A percentile compares a stretch with the other conserved stretches of the same genome.
Conservation (phyloP, 2,113 vertebrate genomes). For the Danionella cerebrum region DNA sequence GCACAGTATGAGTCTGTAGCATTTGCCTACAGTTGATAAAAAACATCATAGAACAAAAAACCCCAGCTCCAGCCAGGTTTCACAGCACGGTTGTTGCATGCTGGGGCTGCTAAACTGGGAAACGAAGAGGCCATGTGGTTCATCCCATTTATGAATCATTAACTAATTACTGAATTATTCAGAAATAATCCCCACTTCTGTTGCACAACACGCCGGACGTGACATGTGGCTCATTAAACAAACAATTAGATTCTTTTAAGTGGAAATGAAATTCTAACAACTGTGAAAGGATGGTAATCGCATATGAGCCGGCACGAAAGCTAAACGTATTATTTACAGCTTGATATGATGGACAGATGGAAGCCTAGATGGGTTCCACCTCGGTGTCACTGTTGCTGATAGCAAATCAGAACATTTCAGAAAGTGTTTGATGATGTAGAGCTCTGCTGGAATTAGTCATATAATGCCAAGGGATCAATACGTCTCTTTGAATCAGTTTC, state of each 20-base stretch:
- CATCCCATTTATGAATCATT: background rate
- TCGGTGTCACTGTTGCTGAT: constrained; percentile 4
- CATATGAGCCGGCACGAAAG: background rate
- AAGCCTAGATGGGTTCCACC: background rate
- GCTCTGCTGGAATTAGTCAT: constrained; percentile 9
- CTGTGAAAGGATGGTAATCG: constrained; percentile 1
- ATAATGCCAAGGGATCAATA: constrained; percentile 7
- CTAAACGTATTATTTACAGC: constrained; percentile 1
- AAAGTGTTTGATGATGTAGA: background rate
- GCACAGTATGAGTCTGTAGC: background rate
- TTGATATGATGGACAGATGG: constrained; percentile 8
- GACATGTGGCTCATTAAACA: background rate
- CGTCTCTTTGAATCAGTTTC: constrained; percentile 1
- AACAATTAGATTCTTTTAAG: background rate
- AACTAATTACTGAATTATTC: constrained; percentile 14
- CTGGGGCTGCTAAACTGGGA: constrained; percentile 9
- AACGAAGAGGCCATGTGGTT: background rate
- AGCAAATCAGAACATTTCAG: background rate
- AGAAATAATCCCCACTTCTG: background rate
- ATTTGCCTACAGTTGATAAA: background rate
- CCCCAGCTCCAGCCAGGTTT: background rate
- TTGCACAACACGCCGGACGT: background rate
- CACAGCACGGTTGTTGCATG: constrained; percentile 6
- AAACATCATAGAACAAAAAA: background rate
- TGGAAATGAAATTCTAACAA: background rate